phyloP scores from a whole-genome alignment of 2,797 vertebrate genomes.

The Allobates femoralis region DNA sequence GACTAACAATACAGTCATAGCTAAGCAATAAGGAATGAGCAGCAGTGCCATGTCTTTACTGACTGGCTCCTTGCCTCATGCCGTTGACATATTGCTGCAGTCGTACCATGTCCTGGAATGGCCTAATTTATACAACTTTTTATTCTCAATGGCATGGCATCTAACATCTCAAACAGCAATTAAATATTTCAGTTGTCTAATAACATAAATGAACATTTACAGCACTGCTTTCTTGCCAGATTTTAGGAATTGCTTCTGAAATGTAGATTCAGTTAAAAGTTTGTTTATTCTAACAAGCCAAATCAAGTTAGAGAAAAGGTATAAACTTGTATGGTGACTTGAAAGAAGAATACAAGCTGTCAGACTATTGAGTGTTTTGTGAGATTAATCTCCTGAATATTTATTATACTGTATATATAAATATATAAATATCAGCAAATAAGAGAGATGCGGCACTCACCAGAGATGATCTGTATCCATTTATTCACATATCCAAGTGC shows the following conservation, averaged over 20 bases:
- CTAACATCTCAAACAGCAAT: not conserved
- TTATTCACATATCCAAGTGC: too few species aligned
- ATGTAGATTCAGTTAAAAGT: not conserved
- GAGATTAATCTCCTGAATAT: not conserved
- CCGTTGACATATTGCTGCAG: constrained; percentile 36
- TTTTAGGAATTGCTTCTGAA: not conserved
- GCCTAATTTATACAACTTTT: constrained; percentile 36
- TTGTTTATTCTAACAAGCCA: not conserved
- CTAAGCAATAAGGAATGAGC: constrained; percentile 57
- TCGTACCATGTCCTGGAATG: constrained; percentile 38
- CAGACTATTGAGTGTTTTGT: not conserved
- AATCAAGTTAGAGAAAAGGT: not conserved
- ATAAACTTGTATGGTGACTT: not conserved
- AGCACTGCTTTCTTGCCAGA: not conserved
- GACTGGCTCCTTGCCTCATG: constrained; percentile 34
- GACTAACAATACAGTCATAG: constrained; percentile 64
- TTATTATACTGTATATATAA: too few species aligned
- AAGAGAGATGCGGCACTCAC: too few species aligned
- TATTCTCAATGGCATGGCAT: not conserved
- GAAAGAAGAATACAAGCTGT: not conserved
- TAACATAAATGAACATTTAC: not conserved
- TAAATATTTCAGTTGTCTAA: not conserved
- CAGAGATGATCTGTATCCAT: too few species aligned
- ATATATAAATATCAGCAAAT: too few species aligned
- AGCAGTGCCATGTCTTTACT: constrained; percentile 50